phyloP scores from a whole-genome alignment of 1,140 invertebrate genomes.

The Medauroidea extradentata region DNA sequence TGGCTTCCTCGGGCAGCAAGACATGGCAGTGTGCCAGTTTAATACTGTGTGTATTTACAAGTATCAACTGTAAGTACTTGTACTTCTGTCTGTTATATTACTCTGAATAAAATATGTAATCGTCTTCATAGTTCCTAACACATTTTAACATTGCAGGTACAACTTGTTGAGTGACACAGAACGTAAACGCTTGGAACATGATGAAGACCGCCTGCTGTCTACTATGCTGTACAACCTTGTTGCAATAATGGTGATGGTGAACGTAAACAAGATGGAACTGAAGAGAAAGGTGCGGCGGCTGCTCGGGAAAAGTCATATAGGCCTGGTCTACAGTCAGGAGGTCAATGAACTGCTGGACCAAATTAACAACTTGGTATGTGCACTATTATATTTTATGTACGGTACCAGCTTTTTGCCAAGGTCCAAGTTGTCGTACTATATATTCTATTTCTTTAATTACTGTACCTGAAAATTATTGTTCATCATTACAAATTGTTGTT shows the following conservation, averaged over 20 bases:
- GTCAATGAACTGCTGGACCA: slow-evolving; percentile 95
- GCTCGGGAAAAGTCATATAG: slow-evolving; percentile 97
- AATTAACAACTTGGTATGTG: slow-evolving; percentile 88
- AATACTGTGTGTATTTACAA: too few relatives aligned
- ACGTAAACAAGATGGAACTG: slow-evolving; percentile 79
- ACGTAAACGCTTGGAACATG: slow-evolving; percentile 92
- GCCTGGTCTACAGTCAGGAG: slow-evolving; percentile 94
- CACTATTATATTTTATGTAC: too few relatives aligned
- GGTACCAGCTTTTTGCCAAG: too few relatives aligned
- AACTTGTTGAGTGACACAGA: slow-evolving; percentile 91
- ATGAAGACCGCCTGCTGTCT: slow-evolving; percentile 94
- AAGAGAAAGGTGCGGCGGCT: slow-evolving; percentile 90
- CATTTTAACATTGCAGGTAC: slow-evolving; percentile 67
- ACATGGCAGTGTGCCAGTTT: too few relatives aligned
- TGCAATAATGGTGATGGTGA: slow-evolving; percentile 93
- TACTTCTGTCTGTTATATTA: too few relatives aligned
- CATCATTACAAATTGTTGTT: too few relatives aligned
- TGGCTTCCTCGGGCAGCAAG: too few relatives aligned
- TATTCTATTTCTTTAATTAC: too few relatives aligned
- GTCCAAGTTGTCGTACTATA: too few relatives aligned
- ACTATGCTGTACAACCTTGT: slow-evolving; percentile 96
- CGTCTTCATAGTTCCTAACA: background rate
- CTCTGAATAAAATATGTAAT: too few relatives aligned
- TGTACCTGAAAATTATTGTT: too few relatives aligned
- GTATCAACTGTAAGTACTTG: too few relatives aligned